These are phyloP conservation scores for Nycticorax nycticorax DNA, from an alignment of 2,113 vertebrate genomes.

Conservation along the genomic window DNA sequence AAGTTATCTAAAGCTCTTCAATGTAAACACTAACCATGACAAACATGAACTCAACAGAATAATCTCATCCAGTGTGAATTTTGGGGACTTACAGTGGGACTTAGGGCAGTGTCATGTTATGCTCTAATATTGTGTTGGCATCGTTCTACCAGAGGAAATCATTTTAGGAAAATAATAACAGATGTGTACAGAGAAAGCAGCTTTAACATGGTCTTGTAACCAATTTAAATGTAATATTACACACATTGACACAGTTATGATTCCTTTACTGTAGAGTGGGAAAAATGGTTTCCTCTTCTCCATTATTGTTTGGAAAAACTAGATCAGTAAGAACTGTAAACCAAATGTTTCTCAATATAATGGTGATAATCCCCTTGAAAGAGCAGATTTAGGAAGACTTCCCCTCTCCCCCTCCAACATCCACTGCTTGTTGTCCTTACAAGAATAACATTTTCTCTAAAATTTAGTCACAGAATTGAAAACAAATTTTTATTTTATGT, in stretches of 20 bases:
- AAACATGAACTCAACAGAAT: neutral
- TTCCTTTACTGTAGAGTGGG: neutral
- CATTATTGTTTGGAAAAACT: neutral
- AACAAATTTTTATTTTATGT: neutral
- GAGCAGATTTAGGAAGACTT: rapidly evolving
- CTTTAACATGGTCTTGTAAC: neutral
- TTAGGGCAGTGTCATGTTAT: neutral
- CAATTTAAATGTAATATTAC: neutral
- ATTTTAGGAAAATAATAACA: neutral
- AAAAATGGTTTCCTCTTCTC: neutral
- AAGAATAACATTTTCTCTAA: neutral
- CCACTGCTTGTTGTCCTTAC: neutral
- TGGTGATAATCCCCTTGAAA: neutral
- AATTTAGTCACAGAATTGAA: neutral
- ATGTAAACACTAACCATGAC: neutral
- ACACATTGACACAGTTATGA: rapidly evolving
- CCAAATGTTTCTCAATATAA: neutral
- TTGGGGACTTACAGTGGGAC: neutral
- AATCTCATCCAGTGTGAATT: neutral
- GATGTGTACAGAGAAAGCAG: neutral
- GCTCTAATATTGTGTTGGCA: neutral
- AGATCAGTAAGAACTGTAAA: neutral
- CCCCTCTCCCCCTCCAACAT: rapidly evolving
- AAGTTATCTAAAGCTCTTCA: neutral
- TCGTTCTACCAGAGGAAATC: neutral